phyloP scores from a whole-genome alignment of 2,888 invertebrate species.

The Imbricaverruca yamaguchii region DNA sequence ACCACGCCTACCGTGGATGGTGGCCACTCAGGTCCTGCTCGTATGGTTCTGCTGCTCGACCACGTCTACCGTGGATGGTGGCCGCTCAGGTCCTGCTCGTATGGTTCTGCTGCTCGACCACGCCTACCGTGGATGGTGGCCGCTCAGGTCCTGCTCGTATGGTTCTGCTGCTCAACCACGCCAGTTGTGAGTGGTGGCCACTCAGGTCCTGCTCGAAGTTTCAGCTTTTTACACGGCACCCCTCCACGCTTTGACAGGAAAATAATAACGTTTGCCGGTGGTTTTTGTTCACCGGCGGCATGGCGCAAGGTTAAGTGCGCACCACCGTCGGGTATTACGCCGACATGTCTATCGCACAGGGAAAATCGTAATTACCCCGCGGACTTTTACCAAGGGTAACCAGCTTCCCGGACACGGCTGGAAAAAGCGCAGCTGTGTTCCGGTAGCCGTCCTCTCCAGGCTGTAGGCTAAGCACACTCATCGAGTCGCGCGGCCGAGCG shows the following conservation, averaged over 20 bases:
- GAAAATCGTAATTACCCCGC: neutral
- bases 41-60: no score
- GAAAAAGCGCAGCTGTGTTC: no score
- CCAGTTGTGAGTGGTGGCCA: no score
- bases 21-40: no score
- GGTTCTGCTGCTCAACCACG: no score
- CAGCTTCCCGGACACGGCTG: neutral
- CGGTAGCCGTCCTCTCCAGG: neutral
- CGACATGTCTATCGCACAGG: neutral
- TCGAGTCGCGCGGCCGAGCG: no score
- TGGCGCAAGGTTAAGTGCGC: neutral
- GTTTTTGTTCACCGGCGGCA: neutral
- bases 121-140: no score
- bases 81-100: no score
- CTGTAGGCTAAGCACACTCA: neutral
- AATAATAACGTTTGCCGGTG: neutral
- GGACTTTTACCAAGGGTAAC: neutral
- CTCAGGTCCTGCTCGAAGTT: neutral
- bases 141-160: no score
- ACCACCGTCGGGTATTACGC: neutral
- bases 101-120: no score
- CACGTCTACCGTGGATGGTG: no score
- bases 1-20: no score
- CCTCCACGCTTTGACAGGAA: slow-evolving; percentile 12
- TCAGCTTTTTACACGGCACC: neutral